These are phyloP conservation scores for Setophaga kirtlandii DNA, from an alignment of 2,113 vertebrate species.

Conservation along the genomic window DNA sequence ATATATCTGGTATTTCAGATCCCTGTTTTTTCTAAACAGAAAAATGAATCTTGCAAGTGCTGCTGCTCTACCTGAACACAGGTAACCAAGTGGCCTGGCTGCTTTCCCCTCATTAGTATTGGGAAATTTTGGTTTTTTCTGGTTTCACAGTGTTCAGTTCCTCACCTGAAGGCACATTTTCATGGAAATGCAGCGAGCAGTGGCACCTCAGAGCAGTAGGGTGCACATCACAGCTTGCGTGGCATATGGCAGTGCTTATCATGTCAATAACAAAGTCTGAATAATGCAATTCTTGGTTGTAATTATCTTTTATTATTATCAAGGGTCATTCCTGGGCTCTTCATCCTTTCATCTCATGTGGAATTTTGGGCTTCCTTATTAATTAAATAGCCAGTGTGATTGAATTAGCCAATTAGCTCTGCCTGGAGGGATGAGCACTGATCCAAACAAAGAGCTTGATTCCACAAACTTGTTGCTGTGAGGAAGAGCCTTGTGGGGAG, in stretches of 20 bases:
- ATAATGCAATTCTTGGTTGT: constrained; percentile 39
- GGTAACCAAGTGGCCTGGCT: neutral
- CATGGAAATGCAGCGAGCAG: neutral
- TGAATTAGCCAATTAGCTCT: constrained; percentile 51
- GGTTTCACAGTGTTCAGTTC: neutral
- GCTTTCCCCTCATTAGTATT: neutral
- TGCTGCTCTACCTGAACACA: neutral
- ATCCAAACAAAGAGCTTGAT: constrained; percentile 28
- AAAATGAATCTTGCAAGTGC: neutral
- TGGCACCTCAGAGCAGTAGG: neutral
- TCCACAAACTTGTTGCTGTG: constrained; percentile 23
- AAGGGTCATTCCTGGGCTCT: constrained; percentile 53
- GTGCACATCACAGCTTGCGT: constrained; percentile 38
- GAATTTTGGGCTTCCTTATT: constrained; percentile 52
- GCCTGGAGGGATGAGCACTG: constrained; percentile 30
- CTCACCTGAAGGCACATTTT: neutral
- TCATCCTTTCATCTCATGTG: constrained; percentile 45
- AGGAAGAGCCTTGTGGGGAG: neutral
- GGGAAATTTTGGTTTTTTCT: neutral
- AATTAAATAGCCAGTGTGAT: constrained; percentile 62
- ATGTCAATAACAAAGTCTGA: constrained; percentile 41
- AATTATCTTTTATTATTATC: constrained; percentile 65
- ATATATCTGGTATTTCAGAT: neutral
- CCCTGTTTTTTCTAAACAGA: neutral
- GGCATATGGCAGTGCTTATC: constrained; percentile 63